Evolutionary conservation across 2,113 vertebrate genomes (phyloP).

Genomic region (Orthochromis indermauri): DNA sequence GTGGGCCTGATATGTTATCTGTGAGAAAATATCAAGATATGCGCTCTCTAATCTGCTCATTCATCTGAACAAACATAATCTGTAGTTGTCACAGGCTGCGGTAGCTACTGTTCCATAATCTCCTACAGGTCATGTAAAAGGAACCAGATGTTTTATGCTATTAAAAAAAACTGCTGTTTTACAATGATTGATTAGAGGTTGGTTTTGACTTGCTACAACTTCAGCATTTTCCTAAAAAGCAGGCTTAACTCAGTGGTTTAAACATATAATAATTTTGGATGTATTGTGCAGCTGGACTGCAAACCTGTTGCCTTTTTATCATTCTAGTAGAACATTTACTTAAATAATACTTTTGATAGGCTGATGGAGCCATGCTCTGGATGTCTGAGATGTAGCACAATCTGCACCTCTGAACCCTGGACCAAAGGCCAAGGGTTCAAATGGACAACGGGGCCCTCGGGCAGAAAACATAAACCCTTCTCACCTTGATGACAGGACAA

Average conservation of each 20-base stretch:
- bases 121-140: background rate
- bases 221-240: background rate
- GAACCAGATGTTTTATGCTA: conserved; percentile 5
- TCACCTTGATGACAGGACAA: conserved; percentile 26
- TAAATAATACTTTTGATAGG: background rate
- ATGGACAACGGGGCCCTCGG: conserved; percentile 33
- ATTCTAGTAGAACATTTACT: background rate
- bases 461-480: conserved; percentile 33
- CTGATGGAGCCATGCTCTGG: background rate
- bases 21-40: background rate
- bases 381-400: conserved; percentile 21
- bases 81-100: background rate
- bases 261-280: background rate
- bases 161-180: conserved; percentile 34
- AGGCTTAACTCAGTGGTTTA: background rate
- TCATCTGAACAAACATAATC: background rate
- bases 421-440: conserved; percentile 56
- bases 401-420: conserved; percentile 38
- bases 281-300: background rate
- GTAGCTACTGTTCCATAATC: conserved; percentile 20
- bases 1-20: background rate
- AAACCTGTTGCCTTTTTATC: background rate
- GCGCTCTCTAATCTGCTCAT: background rate
- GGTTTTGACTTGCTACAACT: background rate
- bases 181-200: background rate